phyloP scores from a whole-genome alignment of 1,140 invertebrate species.

The Micrasema minimum region DNA sequence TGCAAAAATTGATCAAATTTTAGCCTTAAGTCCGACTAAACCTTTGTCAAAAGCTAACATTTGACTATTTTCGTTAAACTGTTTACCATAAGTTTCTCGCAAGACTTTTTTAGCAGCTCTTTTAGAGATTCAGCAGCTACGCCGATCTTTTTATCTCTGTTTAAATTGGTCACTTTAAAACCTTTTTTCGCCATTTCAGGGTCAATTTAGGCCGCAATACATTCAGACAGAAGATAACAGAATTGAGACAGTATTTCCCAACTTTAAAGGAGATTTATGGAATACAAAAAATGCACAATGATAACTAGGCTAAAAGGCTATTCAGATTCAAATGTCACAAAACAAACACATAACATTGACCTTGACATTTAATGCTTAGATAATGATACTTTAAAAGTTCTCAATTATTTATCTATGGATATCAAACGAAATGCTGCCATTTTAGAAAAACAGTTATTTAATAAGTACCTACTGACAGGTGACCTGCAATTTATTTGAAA shows the following conservation, averaged over 20 bases:
- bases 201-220: not conserved
- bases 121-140: constrained; percentile 73
- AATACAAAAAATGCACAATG: not conserved
- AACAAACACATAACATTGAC: constrained; percentile 33
- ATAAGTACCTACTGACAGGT: not conserved
- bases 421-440: not conserved
- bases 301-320: not conserved
- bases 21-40: too few relatives aligned
- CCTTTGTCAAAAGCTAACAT: not conserved
- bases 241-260: not conserved
- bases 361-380: constrained; percentile 36
- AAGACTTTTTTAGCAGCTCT: constrained; percentile 73
- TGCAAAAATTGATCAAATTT: not conserved
- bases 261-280: not conserved
- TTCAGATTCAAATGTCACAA: constrained; percentile 9
- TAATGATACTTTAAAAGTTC: not conserved
- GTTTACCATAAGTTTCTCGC: constrained; percentile 74
- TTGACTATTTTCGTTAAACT: constrained; percentile 53
- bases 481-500: too few relatives aligned
- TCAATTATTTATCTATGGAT: not conserved
- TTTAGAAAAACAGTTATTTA: too few relatives aligned
- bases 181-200: constrained; percentile 70
- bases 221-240: not conserved
- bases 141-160: constrained; percentile 73
- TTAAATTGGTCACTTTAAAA: constrained; percentile 77